Base-by-base conservation (phyloP, 2,113 vertebrate genomes). In the Anseranas semipalmata region DNA sequence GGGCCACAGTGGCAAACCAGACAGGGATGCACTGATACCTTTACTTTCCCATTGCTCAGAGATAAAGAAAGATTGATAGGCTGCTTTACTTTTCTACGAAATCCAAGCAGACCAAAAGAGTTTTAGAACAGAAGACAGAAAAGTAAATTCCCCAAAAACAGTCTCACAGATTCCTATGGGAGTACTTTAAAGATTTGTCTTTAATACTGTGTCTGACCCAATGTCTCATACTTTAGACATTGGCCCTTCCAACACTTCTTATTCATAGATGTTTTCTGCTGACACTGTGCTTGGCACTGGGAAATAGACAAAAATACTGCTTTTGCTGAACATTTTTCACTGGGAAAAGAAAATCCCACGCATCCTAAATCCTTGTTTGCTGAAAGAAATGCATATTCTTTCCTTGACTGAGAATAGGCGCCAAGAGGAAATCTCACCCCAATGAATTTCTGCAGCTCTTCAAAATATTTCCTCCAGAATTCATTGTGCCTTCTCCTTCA, bases 71-170 rank as follows among this genome's bases (percentile, higher is more conserved):
- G 7, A 79, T 48, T 81, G 80, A 86, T 60, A 74, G 32, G 74
- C 20, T 84, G 80, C 48, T 72, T 71, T 37, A 50, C 68, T 52
- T 52, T 27, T 77, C 93, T 86, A 92, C n/a, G 74, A 63, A 80
- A 82, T 73, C 56, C 45, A 66, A 85, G 45, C 25, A 74, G 27
- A 65, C 65, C 41, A 68, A 71, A 77, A 3, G 32, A 87, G 43
- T 28, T 87, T 60, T 72, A 95, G 71, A 95, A 93, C 28, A 55
- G 70, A 89, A 97, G 59, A 21, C 52, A 87, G 63, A 50, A 80
- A 84, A 95, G 48, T 24, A 91, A 86, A 91, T 74, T 74, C 39
- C 56, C 74, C 20, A 21, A 75, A 87, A 85, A 30, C 39, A 37
- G 82, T 59, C 76, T 83, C n/a, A 70, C 37, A 39, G 37, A 33